These are phyloP conservation scores for Heliconius melpomene DNA, from an alignment of 1,140 invertebrate species.

Conservation along the genomic window DNA sequence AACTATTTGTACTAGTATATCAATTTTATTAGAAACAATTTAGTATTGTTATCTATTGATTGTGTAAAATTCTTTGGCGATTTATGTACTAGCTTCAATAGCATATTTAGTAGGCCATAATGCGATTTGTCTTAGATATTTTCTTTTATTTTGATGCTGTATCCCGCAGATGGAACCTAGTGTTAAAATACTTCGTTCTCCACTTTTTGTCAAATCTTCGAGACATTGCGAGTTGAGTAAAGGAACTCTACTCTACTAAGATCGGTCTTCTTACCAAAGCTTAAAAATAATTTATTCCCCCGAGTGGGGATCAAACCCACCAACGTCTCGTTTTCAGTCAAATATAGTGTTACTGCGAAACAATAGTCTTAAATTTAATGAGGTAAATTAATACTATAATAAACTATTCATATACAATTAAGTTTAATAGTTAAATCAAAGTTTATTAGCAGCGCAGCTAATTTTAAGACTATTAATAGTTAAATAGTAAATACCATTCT, in stretches of 20 bases:
- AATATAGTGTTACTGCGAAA: too few relatives aligned
- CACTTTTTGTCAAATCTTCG: neutral
- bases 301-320: neutral
- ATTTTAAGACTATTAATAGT: too few relatives aligned
- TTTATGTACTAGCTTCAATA: neutral
- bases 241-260: neutral
- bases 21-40: neutral
- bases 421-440: too few relatives aligned
- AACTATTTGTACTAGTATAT: slow-evolving; percentile 1
- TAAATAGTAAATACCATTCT: too few relatives aligned
- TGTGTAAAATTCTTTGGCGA: neutral
- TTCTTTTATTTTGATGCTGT: neutral
- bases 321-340: too few relatives aligned
- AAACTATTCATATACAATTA: too few relatives aligned
- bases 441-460: too few relatives aligned
- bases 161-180: neutral
- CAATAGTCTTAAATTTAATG: too few relatives aligned
- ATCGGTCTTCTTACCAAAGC: neutral
- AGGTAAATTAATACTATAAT: too few relatives aligned
- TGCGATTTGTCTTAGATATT: too few relatives aligned
- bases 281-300: neutral
- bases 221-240: neutral
- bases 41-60: neutral
- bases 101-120: too few relatives aligned
- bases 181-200: neutral